phyloP scores from a whole-genome alignment of 2,113 vertebrate species.

The Hippocampus zosterae region DNA sequence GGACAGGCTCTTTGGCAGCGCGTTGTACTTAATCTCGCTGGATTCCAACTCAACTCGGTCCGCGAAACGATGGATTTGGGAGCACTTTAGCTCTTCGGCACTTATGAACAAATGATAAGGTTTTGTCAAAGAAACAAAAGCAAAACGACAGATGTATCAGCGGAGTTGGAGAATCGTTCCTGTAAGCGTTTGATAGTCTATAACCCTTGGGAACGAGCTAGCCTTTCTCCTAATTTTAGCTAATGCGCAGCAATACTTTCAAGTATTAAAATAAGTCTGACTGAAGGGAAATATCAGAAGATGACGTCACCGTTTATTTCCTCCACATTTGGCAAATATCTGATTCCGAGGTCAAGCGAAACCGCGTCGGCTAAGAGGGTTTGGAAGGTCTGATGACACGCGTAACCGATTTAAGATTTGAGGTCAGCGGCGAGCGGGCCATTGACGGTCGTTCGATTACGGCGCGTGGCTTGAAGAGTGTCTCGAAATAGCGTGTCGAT shows the following conservation, averaged over 20 bases:
- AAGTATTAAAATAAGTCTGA: background rate
- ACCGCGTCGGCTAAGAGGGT: background rate
- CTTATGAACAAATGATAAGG: background rate
- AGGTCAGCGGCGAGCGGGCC: background rate
- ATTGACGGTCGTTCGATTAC: background rate
- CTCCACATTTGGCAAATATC: constrained; percentile 29
- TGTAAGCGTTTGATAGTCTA: background rate
- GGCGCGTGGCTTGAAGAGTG: background rate
- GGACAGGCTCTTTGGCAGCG: constrained; percentile 38
- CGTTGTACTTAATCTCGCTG: constrained; percentile 16
- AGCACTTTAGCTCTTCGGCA: background rate
- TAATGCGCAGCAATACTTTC: background rate
- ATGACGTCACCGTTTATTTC: background rate
- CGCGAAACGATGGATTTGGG: constrained; percentile 10
- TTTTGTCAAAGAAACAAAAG: background rate
- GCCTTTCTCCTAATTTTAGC: background rate
- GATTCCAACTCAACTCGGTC: constrained; percentile 11
- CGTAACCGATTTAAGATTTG: constrained; percentile 2
- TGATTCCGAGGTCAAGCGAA: constrained; percentile 22
- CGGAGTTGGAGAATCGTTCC: background rate
- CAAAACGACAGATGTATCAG: too few relatives aligned
- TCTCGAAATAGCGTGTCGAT: constrained; percentile 4
- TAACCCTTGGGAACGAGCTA: background rate
- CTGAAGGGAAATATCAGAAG: background rate
- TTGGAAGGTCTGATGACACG: constrained; percentile 11